Evolutionary conservation across 2,888 invertebrate genomes (phyloP), one percentile per base, ranked within the genome.

Genomic region (Pasiphila rectangulata): DNA sequence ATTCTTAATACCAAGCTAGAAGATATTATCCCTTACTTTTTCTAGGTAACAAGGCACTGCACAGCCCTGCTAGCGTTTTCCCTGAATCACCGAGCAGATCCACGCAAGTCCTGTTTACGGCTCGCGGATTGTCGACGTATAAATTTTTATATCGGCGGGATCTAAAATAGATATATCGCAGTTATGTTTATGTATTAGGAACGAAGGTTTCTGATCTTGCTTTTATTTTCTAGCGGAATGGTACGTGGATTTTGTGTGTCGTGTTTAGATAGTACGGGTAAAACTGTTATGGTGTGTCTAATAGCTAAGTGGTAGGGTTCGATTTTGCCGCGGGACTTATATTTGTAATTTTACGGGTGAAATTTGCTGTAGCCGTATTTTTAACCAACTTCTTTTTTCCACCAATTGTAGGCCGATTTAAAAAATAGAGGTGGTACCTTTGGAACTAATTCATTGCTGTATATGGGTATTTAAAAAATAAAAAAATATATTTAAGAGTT

Each of bases 91-190:
- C 39, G 34, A 24, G n/a, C n/a, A n/a, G 38, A 64, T 68, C 67
- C 69, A 58, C 47, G 61, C 72, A 75, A 80, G 72, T 64, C 72
- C 69, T 57, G 60, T 77, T 80, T 80, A 80, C 75, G 67, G 69
- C 71, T 69, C 55, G 43, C 32, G 72, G 75, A 78, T 77, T 59
- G 65, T 49, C 61, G 57, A 51, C 67, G 61, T 75, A 82, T 83
- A 83, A 71, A 82, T 80, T 73, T 81, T 82, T 79, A 79, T 81
- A 81, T 73, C 74, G 69, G 50, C 49, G 51, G 72, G 75, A 77
- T 79, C 69, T 71, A 62, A 64, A 67, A 64, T 45, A 60, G 61
- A 70, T 72, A 69, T 68, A 64, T 69, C 51, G 51, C 50, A 51
- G 56, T 52, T 57, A 57, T 62, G 61, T 67, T 63, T 65, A 61